Percentiles rank a stretch among this genome's conserved stretches.
These are phyloP conservation scores for Chalcosyrphus nemorum DNA, from an alignment of 2,888 invertebrate species.

Conservation along the genomic window DNA sequence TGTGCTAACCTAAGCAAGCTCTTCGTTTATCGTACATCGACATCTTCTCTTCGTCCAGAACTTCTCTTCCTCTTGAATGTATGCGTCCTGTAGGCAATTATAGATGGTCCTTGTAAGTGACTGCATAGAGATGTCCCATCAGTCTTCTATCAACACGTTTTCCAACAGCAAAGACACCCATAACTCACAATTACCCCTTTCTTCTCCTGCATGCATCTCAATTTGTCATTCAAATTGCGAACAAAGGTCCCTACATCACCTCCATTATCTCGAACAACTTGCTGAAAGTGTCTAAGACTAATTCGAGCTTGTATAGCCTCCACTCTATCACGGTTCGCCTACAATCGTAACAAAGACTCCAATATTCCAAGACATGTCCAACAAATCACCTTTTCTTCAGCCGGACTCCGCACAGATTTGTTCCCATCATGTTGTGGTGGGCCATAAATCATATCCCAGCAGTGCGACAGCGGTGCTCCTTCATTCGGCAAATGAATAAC, in stretches of 20 bases:
- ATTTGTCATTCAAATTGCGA: background rate
- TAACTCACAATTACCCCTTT: background rate
- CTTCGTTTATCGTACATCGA: no score
- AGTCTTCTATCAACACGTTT: no score
- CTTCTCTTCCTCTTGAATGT: no score
- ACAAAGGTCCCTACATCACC: background rate
- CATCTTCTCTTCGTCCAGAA: no score
- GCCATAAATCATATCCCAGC: constrained; percentile 49
- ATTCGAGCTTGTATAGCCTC: constrained; percentile 6
- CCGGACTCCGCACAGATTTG: constrained; percentile 24
- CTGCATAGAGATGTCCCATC: no score
- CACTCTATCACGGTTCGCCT: constrained; percentile 41
- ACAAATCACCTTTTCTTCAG: constrained; percentile 45
- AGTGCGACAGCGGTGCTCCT: constrained; percentile 47
- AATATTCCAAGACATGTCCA: constrained; percentile 12
- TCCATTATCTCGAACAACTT: constrained; percentile 25
- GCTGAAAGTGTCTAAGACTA: constrained; percentile 26
- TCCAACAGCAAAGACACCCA: background rate
- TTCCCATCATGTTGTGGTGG: constrained; percentile 4
- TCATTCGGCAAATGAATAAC: constrained; percentile 54
- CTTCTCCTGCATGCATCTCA: background rate
- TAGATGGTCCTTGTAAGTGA: no score
- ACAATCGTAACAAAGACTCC: constrained; percentile 18
- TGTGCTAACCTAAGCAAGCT: no score
- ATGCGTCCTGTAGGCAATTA: no score